Percentiles rank a stretch among this genome's conserved stretches.
These are phyloP conservation scores for Heliconius hewitsoni DNA, from an alignment of 1,140 invertebrate genomes.

Conservation along the genomic window DNA sequence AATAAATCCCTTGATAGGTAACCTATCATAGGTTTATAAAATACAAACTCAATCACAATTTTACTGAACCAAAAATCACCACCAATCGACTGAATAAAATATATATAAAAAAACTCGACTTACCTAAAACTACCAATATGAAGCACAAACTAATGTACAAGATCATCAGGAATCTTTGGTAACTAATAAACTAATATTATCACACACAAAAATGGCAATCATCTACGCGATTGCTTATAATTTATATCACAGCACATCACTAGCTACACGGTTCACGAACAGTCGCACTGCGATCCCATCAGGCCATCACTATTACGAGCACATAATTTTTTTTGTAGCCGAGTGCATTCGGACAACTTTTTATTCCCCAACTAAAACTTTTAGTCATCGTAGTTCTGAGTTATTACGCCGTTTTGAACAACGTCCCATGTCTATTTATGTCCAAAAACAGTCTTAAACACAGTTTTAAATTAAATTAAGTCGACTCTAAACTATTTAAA, in stretches of 20 bases:
- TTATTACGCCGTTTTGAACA: slow-evolving; percentile 35
- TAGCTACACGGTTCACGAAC: slow-evolving; percentile 62
- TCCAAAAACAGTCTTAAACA: slow-evolving; percentile 35
- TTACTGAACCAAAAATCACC: no score
- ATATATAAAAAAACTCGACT: slow-evolving; percentile 42
- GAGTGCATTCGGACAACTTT: slow-evolving; percentile 74
- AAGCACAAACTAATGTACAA: slow-evolving; percentile 80
- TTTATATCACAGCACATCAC: slow-evolving; percentile 78
- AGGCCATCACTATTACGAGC: slow-evolving; percentile 71
- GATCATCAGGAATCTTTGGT: slow-evolving; percentile 81
- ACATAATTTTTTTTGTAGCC: slow-evolving; percentile 66
- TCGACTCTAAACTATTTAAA: slow-evolving; percentile 67
- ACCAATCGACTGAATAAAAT: background rate
- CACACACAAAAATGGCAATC: slow-evolving; percentile 72
- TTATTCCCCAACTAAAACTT: slow-evolving; percentile 68
- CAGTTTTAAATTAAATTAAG: slow-evolving; percentile 50
- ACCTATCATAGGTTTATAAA: background rate
- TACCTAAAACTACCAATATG: slow-evolving; percentile 80
- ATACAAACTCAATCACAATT: background rate
- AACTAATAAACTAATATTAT: slow-evolving; percentile 79
- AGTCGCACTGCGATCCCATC: slow-evolving; percentile 77
- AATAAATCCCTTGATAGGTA: background rate
- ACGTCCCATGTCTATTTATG: slow-evolving; percentile 58
- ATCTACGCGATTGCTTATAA: slow-evolving; percentile 73
- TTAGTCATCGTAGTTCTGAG: slow-evolving; percentile 66